A percentile compares a stretch with the other conserved stretches of the same genome.
Evolutionary conservation across 2,888 invertebrate species (phyloP).

Genomic region (Drosophila formosana): DNA sequence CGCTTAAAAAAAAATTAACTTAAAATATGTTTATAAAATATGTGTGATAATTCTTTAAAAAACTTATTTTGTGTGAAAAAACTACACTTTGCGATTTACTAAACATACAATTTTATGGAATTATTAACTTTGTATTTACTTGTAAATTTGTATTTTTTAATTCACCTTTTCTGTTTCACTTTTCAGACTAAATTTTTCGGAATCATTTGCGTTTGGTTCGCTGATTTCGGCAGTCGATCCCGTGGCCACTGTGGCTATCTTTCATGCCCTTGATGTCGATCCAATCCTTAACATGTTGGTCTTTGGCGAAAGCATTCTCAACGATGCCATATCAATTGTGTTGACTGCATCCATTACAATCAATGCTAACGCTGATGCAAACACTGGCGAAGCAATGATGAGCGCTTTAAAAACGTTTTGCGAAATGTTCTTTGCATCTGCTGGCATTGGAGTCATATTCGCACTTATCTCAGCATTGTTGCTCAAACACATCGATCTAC

Average conservation of each 20-base stretch:
- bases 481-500: constrained; percentile 97
- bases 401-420: constrained; percentile 96
- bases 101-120: no score
- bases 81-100: no score
- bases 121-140: background rate
- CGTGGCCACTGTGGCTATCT: constrained; percentile 99
- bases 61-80: no score
- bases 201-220: constrained; percentile 99
- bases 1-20: no score
- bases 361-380: constrained; percentile 87
- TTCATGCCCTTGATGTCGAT: constrained; percentile 98
- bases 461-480: constrained; percentile 96
- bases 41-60: no score
- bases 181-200: constrained; percentile 95
- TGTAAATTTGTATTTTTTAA: background rate
- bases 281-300: constrained; percentile 99
- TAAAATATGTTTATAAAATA: no score
- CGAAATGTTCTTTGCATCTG: constrained; percentile 99
- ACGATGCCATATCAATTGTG: constrained; percentile 99
- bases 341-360: constrained; percentile 94
- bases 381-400: constrained; percentile 93
- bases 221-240: constrained; percentile 99
- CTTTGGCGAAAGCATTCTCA: constrained; percentile 93
- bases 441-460: constrained; percentile 97
- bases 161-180: background rate